phyloP scores from a whole-genome alignment of 1,140 invertebrate genomes.

The Bombus haemorrhoidalis region DNA sequence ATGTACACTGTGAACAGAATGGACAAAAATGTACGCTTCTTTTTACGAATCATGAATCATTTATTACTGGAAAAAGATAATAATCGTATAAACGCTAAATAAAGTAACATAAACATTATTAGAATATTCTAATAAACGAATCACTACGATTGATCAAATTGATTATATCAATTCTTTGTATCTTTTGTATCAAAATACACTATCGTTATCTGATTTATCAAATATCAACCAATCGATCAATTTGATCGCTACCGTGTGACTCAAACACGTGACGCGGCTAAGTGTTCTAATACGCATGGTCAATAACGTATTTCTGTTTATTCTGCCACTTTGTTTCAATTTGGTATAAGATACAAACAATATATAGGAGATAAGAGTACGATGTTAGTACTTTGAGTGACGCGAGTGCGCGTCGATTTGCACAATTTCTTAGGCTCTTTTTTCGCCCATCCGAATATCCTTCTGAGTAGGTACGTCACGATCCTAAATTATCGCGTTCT shows the following conservation, averaged over 20 bases:
- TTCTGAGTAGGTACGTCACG: conserved; percentile 23
- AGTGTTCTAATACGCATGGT: too few relatives aligned
- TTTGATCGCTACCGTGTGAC: too few relatives aligned
- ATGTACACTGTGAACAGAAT: not conserved
- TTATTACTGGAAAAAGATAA: not conserved
- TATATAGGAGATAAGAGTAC: too few relatives aligned
- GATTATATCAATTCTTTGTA: not conserved
- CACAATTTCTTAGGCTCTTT: not conserved
- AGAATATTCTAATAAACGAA: too few relatives aligned
- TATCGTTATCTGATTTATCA: not conserved
- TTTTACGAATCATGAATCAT: not conserved
- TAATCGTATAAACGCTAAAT: too few relatives aligned
- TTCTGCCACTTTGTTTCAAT: too few relatives aligned
- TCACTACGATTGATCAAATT: too few relatives aligned
- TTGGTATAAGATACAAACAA: not conserved
- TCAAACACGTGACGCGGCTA: too few relatives aligned
- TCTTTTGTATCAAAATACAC: not conserved
- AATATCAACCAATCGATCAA: too few relatives aligned
- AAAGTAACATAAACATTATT: too few relatives aligned
- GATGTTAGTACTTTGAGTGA: not conserved
- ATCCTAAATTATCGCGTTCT: conserved; percentile 42
- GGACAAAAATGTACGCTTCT: not conserved
- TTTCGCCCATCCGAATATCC: not conserved
- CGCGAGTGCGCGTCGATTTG: not conserved
- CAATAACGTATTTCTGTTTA: too few relatives aligned